These are phyloP conservation scores for Eueremaeus valkanovi DNA, from an alignment of 2,888 invertebrate genomes.

Conservation along the genomic window DNA sequence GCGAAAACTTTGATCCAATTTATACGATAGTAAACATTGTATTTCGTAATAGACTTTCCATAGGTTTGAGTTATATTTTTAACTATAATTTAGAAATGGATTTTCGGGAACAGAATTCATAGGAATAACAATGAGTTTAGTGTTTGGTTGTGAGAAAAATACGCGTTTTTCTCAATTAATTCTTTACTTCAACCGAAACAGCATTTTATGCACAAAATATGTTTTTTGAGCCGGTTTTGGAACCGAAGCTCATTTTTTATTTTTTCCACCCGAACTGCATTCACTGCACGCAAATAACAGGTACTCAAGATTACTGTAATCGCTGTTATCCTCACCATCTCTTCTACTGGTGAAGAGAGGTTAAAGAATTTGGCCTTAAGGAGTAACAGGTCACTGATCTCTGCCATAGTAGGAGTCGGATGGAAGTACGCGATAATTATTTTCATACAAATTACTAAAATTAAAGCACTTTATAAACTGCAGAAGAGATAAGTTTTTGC, in stretches of 20 bases:
- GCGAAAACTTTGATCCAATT: no score
- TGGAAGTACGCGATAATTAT: no score
- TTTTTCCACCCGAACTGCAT: constrained; percentile 3
- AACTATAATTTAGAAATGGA: no score
- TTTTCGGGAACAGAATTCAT: no score
- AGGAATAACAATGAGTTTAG: neutral
- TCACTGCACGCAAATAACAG: constrained; percentile 30
- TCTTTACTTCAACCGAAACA: neutral
- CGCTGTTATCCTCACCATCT: constrained; percentile 6
- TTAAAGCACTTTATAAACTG: no score
- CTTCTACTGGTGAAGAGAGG: neutral
- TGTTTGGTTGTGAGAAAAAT: neutral
- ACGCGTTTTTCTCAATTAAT: constrained; percentile 6
- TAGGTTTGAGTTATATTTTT: no score
- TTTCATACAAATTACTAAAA: no score
- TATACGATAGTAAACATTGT: no score
- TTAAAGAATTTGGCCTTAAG: constrained; percentile 29
- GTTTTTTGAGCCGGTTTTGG: constrained; percentile 29
- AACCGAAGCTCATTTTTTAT: neutral
- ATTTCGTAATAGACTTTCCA: no score
- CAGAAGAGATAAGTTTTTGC: no score
- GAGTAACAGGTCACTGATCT: constrained; percentile 29
- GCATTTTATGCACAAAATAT: constrained; percentile 18
- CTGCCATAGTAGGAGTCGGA: no score
- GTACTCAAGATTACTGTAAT: constrained; percentile 15